phyloP scores from a whole-genome alignment of 2,888 invertebrate genomes.

The Conus canariensis region DNA sequence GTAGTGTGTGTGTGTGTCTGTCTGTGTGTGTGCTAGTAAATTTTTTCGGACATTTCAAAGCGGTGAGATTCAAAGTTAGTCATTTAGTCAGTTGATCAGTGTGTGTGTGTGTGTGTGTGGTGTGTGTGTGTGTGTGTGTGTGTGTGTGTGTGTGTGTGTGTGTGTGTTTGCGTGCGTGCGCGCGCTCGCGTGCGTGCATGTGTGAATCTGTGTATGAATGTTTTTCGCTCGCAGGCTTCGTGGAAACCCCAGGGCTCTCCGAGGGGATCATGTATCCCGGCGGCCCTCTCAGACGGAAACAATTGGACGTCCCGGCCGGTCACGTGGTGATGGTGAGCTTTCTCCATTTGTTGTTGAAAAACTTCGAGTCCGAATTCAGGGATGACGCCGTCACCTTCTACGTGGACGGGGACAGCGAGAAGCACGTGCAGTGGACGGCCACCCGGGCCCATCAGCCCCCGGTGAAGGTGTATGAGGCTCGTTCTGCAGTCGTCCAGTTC shows the following conservation, averaged over 20 bases:
- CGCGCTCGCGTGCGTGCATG: too few species aligned
- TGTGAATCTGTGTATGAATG: too few species aligned
- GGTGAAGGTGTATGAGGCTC: background rate
- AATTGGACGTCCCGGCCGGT: background rate
- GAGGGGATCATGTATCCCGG: background rate
- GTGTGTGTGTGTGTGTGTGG: too few species aligned
- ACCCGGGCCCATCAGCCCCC: background rate
- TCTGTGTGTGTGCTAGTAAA: too few species aligned
- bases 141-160: too few species aligned
- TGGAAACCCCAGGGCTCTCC: background rate
- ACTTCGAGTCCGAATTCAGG: too few species aligned
- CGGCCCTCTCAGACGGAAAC: background rate
- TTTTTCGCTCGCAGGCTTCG: background rate
- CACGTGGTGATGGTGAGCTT: conserved; percentile 10
- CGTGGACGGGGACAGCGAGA: background rate
- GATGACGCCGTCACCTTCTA: background rate
- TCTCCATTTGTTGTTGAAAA: background rate
- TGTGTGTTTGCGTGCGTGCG: too few species aligned
- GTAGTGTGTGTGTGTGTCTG: too few species aligned
- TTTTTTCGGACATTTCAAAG: too few species aligned
- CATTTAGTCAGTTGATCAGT: too few species aligned
- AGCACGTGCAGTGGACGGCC: background rate
- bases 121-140: too few species aligned
- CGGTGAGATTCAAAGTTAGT: too few species aligned
- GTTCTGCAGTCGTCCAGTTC: background rate